Percentiles rank a stretch among this genome's conserved stretches.
These are phyloP conservation scores for Meda fulgida DNA, from an alignment of 2,797 vertebrate genomes.

Conservation along the genomic window DNA sequence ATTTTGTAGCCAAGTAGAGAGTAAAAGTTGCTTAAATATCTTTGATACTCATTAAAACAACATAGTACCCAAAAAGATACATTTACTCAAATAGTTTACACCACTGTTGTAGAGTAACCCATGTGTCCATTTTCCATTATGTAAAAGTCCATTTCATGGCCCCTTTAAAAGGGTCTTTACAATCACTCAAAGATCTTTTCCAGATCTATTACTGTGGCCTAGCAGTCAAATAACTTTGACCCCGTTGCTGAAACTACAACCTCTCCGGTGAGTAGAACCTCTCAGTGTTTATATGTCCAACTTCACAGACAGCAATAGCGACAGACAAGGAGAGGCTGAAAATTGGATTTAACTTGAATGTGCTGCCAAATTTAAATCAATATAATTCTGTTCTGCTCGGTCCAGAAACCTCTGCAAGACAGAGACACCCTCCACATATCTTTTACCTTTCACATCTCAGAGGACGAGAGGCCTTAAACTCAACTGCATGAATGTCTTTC, in stretches of 20 bases:
- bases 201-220: neutral
- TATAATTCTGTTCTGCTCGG: constrained; percentile 44
- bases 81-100: no score
- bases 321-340: constrained; percentile 32
- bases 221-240: neutral
- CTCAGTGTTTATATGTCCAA: constrained; percentile 38
- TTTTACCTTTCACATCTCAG: constrained; percentile 17
- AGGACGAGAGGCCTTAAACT: neutral
- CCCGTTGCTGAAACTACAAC: neutral
- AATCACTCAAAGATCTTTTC: neutral
- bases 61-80: no score
- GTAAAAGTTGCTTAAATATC: no score
- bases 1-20: no score
- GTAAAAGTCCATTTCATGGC: neutral
- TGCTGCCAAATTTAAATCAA: constrained; percentile 53
- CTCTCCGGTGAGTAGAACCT: constrained; percentile 9
- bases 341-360: constrained; percentile 56
- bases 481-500: neutral
- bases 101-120: no score
- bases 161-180: neutral
- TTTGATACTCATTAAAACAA: no score
- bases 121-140: no score
- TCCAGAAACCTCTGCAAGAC: constrained; percentile 40
- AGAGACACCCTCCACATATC: constrained; percentile 8
- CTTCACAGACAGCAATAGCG: constrained; percentile 45